Base-by-base conservation (phyloP, 2,888 invertebrate genomes). In the Dermolepida albohirtum region DNA sequence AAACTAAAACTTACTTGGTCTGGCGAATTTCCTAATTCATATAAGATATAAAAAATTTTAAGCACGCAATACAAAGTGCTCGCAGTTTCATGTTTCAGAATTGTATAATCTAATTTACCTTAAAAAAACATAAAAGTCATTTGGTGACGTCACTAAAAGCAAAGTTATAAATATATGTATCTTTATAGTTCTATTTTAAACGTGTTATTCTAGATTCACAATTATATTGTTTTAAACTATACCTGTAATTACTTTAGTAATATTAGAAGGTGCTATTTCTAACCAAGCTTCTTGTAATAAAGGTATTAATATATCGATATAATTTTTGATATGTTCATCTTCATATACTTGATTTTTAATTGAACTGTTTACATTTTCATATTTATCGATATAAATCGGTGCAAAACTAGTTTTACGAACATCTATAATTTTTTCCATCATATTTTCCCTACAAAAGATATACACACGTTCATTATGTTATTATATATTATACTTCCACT, bases 271-370 rank as follows among this genome's bases (percentile, higher is more conserved):
- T 54, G 88, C 85, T 11, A 90, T 91, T 85, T 96, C 96, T 22
- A 93, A 81, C 94, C 95, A 96, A 57, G 92, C 92, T 80, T 95
- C 94, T 79, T 92, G 87, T 65, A 96, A 85, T 22, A 96, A 83
- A 0, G 95, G 93, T 83, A 95, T 86, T 51, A 95, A 83, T 40
- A 88, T 87, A 69, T 87, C 85, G 34, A 90, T 85, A 79, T 93
- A 92, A 57, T 86, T 16, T 11, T 50, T 66, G 6, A 54, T 47
- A 39, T 54, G 29, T 16, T 17, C 54, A 10, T 34, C 40, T 0
- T 39, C 62, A 12, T 27, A 14, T 2, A n/a, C 5, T 44, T 43
- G n/a, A 27, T 12, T 62, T 11, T 11, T 43, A 27, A 6, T 59
- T 34, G 1, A 6, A 11, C 12, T 10, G 12, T 40, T 64, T 4